phyloP scores from a whole-genome alignment of 2,113 vertebrate genomes.

The Geothlypis trichas region DNA sequence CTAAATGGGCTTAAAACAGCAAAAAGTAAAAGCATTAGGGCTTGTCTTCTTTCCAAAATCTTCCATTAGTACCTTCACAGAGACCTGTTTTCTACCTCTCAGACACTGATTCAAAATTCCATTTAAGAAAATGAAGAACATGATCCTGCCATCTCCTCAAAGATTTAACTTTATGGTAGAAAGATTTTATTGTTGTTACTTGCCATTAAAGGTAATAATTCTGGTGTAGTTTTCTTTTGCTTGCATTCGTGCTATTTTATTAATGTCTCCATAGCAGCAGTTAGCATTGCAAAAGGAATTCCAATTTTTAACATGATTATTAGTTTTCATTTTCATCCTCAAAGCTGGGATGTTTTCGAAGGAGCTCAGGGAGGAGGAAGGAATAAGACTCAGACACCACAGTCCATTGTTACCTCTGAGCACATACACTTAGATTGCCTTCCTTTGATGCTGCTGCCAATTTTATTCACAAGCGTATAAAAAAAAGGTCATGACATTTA shows the following conservation, averaged over 20 bases:
- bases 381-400: neutral
- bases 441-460: conserved; percentile 43
- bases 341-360: neutral
- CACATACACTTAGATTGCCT: conserved; percentile 3
- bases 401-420: conserved; percentile 1
- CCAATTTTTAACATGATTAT: conserved; percentile 1
- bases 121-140: conserved; percentile 16
- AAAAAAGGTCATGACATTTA: conserved; percentile 63
- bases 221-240: conserved; percentile 1
- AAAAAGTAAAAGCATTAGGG: neutral
- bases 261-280: neutral
- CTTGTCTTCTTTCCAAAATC: neutral
- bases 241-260: neutral
- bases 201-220: conserved; percentile 22
- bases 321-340: conserved; percentile 7
- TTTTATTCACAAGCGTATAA: conserved; percentile 17
- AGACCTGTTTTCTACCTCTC: neutral
- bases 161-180: neutral
- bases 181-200: neutral
- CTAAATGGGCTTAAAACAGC: neutral
- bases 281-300: neutral
- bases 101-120: neutral
- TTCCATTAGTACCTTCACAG: neutral
- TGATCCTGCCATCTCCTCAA: neutral
- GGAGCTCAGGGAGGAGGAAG: neutral